Percentiles rank a stretch among this genome's conserved stretches.
Conservation (phyloP, 2,113 vertebrate species). For the Plestiodon gilberti region DNA sequence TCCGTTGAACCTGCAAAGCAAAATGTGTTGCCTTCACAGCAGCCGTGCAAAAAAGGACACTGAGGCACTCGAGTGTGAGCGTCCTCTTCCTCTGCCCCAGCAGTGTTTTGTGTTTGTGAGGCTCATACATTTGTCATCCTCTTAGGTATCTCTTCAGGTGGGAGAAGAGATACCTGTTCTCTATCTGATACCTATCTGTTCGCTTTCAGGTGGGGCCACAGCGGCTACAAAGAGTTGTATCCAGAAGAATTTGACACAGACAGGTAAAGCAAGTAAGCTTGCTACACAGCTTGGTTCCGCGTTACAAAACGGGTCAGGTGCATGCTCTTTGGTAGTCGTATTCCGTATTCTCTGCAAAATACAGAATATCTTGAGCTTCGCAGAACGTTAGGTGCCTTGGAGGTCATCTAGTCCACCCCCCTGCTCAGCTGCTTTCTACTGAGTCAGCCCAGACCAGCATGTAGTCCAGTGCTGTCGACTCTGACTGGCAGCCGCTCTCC, state of each 20-base stretch:
- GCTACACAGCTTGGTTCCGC: neutral
- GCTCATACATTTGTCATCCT: slow-evolving; percentile 8
- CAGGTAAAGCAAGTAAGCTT: slow-evolving; percentile 75
- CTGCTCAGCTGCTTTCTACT: too few relatives aligned
- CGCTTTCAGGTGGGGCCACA: slow-evolving; percentile 89
- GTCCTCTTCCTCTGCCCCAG: accelerated
- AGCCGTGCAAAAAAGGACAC: neutral
- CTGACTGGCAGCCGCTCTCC: neutral
- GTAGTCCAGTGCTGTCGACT: too few relatives aligned
- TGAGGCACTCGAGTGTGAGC: neutral
- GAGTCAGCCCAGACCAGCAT: too few relatives aligned
- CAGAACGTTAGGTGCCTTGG: too few relatives aligned
- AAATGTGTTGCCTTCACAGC: neutral
- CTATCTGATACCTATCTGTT: too few relatives aligned
- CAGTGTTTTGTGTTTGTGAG: too few relatives aligned
- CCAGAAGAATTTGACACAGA: slow-evolving; percentile 95
- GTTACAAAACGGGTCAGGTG: neutral
- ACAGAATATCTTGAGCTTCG: too few relatives aligned
- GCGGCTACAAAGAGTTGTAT: slow-evolving; percentile 97
- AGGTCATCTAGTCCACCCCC: too few relatives aligned
- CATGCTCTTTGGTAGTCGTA: too few relatives aligned
- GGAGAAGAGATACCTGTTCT: too few relatives aligned
- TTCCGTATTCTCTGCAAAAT: too few relatives aligned
- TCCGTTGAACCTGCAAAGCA: neutral
- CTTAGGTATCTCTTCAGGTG: slow-evolving; percentile 33